phyloP scores from a whole-genome alignment of 2,888 invertebrate genomes.

The Hypomecis punctinalis region DNA sequence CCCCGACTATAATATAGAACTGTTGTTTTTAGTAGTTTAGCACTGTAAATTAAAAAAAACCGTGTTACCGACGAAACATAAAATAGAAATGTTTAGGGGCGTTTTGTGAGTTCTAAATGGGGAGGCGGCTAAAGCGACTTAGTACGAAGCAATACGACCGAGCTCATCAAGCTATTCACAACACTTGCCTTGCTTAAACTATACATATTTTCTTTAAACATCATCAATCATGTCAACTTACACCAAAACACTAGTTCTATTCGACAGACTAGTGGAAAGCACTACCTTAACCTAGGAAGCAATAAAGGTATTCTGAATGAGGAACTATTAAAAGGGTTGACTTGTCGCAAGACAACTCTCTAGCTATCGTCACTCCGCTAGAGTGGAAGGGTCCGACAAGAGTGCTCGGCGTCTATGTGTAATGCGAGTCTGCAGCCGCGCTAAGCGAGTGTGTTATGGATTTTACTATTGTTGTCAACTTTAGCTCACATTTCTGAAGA shows the following conservation, averaged over 20 bases:
- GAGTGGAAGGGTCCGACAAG: slow-evolving; percentile 5
- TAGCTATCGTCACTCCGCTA: neutral
- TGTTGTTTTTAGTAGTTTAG: slow-evolving; percentile 70
- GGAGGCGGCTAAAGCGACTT: neutral
- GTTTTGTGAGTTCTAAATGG: neutral
- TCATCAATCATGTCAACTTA: neutral
- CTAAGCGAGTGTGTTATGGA: slow-evolving; percentile 18
- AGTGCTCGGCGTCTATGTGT: slow-evolving; percentile 22
- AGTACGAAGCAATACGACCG: neutral
- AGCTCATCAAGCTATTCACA: neutral
- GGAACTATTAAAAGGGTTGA: too few species aligned
- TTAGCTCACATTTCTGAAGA: slow-evolving; percentile 29
- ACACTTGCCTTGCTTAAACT: neutral
- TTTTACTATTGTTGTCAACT: slow-evolving; percentile 14
- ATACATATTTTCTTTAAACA: neutral
- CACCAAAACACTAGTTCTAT: neutral
- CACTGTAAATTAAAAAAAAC: slow-evolving; percentile 78
- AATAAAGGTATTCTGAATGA: too few species aligned
- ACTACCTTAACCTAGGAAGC: neutral
- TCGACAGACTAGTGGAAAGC: slow-evolving; percentile 2
- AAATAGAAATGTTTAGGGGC: neutral
- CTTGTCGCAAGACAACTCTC: too few species aligned
- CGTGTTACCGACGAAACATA: slow-evolving; percentile 27
- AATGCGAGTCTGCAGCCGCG: slow-evolving; percentile 12
- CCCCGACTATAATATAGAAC: slow-evolving; percentile 64